Percentiles rank a stretch among this genome's conserved stretches.
These are phyloP conservation scores for Microdon myrmicae DNA, from an alignment of 2,888 invertebrate genomes.

Conservation along the genomic window DNA sequence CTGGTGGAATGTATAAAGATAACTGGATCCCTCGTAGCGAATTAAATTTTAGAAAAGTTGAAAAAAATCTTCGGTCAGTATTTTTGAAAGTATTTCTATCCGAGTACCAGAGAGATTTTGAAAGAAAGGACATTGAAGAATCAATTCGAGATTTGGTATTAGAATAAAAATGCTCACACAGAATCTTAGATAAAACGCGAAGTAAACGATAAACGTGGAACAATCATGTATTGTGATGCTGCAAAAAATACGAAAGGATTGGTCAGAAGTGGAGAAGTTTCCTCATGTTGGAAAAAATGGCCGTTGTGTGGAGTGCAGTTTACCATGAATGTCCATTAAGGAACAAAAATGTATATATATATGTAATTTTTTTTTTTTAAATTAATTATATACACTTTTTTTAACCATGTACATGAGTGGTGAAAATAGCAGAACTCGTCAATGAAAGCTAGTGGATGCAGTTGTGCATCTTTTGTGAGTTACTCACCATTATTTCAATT, in stretches of 20 bases:
- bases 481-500: too few relatives aligned
- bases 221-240: constrained; percentile 84
- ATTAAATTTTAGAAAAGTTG: constrained; percentile 83
- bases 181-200: constrained; percentile 83
- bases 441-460: too few relatives aligned
- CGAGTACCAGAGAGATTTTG: constrained; percentile 92
- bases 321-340: constrained; percentile 99
- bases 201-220: constrained; percentile 97
- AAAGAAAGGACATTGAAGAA: constrained; percentile 89
- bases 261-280: constrained; percentile 96
- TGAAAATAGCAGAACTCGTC: too few relatives aligned
- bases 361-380: too few relatives aligned
- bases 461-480: too few relatives aligned
- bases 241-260: constrained; percentile 89
- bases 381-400: too few relatives aligned
- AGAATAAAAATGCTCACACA: constrained; percentile 84
- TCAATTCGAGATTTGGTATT: constrained; percentile 80
- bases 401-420: too few relatives aligned
- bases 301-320: constrained; percentile 98
- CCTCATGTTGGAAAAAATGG: constrained; percentile 90
- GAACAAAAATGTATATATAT: too few relatives aligned
- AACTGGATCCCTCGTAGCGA: constrained; percentile 89
- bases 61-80: constrained; percentile 75
- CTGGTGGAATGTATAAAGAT: constrained; percentile 86
- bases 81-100: constrained; percentile 97